Percentiles rank a stretch among this genome's conserved stretches.
These are phyloP conservation scores for Hirtodrosophila alboralis DNA, from an alignment of 2,888 invertebrate genomes.

Conservation along the genomic window DNA sequence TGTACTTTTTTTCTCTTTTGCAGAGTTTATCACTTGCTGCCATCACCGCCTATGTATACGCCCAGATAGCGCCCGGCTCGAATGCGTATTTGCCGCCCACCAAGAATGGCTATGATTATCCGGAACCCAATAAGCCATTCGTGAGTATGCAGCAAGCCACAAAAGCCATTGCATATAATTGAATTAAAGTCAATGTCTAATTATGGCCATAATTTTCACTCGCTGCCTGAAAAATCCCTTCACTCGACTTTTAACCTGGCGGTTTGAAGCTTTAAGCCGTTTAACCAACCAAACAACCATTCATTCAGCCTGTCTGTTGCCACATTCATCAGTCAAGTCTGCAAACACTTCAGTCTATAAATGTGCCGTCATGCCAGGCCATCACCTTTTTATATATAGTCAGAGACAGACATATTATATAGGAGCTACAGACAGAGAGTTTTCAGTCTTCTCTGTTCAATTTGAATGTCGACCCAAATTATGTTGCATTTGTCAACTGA, in stretches of 20 bases:
- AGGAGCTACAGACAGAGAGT: constrained; percentile 5
- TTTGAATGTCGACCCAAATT: constrained; percentile 59
- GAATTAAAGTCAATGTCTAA: constrained; percentile 64
- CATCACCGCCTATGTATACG: constrained; percentile 75
- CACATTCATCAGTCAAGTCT: constrained; percentile 43
- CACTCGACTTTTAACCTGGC: constrained; percentile 38
- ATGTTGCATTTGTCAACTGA: constrained; percentile 55
- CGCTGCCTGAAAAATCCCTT: constrained; percentile 28
- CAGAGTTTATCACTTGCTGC: constrained; percentile 82
- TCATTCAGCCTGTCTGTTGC: constrained; percentile 9
- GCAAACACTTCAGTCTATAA: constrained; percentile 31
- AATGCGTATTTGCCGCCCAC: constrained; percentile 90
- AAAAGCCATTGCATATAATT: constrained; percentile 44
- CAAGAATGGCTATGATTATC: constrained; percentile 90
- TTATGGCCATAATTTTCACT: constrained; percentile 57
- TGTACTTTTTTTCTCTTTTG: constrained; percentile 42
- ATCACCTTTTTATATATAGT: constrained; percentile 30
- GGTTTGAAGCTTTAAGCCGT: constrained; percentile 24
- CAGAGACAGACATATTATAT: constrained; percentile 3
- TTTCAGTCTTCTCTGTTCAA: constrained; percentile 16
- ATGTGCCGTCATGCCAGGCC: constrained; percentile 39
- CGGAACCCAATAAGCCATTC: constrained; percentile 86
- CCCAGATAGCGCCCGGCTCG: constrained; percentile 86
- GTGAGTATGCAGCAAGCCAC: constrained; percentile 67
- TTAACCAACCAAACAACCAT: constrained; percentile 5